Percentiles rank a stretch among this genome's conserved stretches.
Conservation (phyloP, 2,797 vertebrate species). For the Pogoniulus pusillus region DNA sequence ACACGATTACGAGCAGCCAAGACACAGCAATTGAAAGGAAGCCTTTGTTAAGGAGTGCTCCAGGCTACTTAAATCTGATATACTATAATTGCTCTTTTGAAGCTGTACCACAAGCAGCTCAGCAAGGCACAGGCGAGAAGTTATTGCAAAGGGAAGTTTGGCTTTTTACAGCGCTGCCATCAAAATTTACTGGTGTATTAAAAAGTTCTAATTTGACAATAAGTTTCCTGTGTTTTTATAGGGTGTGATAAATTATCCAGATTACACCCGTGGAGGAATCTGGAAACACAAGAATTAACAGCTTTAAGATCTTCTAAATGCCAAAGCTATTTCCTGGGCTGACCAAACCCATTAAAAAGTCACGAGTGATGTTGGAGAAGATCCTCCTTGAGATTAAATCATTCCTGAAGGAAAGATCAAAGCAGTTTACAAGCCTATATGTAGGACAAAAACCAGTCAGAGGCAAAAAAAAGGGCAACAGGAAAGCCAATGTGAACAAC, state of each 20-base stretch:
- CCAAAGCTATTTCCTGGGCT: conserved; percentile 23
- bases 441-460: neutral
- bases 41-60: neutral
- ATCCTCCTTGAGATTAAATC: conserved; percentile 18
- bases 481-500: neutral
- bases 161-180: conserved; percentile 38
- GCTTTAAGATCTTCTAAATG: conserved; percentile 33
- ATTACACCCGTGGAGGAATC: neutral
- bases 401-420: conserved; percentile 27
- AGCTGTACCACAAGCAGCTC: neutral
- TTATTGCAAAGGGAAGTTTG: neutral
- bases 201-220: conserved; percentile 29
- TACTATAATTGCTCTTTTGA: neutral
- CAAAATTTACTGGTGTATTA: conserved; percentile 35
- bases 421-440: neutral
- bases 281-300: conserved; percentile 37
- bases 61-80: neutral
- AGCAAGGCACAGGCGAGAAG: neutral
- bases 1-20: neutral
- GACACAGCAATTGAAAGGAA: neutral
- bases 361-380: neutral
- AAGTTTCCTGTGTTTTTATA: conserved; percentile 16
- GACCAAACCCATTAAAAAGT: conserved; percentile 23
- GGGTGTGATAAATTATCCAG: neutral
- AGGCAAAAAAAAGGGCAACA: neutral